phyloP scores from a whole-genome alignment of 2,113 vertebrate genomes.

The Pelusios castaneus region DNA sequence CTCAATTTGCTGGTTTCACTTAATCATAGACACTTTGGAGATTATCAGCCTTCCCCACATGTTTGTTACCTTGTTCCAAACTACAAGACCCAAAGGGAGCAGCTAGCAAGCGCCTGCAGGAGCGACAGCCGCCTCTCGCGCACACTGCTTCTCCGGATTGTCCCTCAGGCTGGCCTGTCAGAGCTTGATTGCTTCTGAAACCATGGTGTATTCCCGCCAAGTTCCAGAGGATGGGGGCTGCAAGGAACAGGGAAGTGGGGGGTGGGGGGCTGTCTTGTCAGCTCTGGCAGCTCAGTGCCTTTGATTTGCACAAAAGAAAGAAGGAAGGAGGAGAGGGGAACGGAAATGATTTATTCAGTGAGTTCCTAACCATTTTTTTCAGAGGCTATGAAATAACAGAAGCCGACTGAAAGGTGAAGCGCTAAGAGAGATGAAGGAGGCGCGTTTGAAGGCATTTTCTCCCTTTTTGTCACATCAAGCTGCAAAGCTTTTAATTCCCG shows the following conservation, averaged over 20 bases:
- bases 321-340: slow-evolving; percentile 48
- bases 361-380: slow-evolving; percentile 53
- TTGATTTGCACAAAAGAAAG: slow-evolving; percentile 72
- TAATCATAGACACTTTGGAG: slow-evolving; percentile 69
- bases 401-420: slow-evolving; percentile 69
- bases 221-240: slow-evolving; percentile 44
- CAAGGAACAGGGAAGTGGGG: slow-evolving; percentile 23
- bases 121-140: slow-evolving; percentile 19
- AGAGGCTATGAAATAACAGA: slow-evolving; percentile 67
- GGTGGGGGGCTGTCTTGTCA: slow-evolving; percentile 49
- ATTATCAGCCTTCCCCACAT: slow-evolving; percentile 76
- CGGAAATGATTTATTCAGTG: slow-evolving; percentile 73
- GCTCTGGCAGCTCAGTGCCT: slow-evolving; percentile 73
- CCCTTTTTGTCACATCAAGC: slow-evolving; percentile 47
- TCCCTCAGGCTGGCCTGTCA: slow-evolving; percentile 71
- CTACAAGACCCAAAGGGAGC: slow-evolving; percentile 61
- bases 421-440: slow-evolving; percentile 68
- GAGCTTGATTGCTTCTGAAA: slow-evolving; percentile 63
- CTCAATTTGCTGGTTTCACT: slow-evolving; percentile 73
- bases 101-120: slow-evolving; percentile 57
- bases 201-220: slow-evolving; percentile 15
- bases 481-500: slow-evolving; percentile 58
- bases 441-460: slow-evolving; percentile 58
- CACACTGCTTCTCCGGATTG: background rate
- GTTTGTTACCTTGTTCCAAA: slow-evolving; percentile 67